Conservation (phyloP, 2,888 invertebrate genomes). For the Zootermopsis nevadensis region DNA sequence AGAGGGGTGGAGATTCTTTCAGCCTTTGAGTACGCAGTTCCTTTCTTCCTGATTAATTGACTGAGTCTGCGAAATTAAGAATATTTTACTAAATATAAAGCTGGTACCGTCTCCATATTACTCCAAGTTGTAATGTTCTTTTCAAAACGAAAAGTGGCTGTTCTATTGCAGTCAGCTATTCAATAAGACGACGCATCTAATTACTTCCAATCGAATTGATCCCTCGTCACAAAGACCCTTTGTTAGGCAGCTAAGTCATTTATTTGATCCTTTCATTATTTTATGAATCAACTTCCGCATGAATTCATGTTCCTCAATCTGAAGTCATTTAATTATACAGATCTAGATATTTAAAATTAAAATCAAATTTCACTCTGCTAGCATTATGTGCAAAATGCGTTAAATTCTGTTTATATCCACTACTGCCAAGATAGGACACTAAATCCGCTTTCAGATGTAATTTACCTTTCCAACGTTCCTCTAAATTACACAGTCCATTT, state of each 20-base stretch:
- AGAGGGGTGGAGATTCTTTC: not conserved
- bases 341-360: not conserved
- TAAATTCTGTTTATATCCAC: not conserved
- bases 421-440: not conserved
- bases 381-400: not conserved
- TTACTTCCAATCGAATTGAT: conserved; percentile 37
- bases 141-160: not conserved
- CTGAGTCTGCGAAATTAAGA: not conserved
- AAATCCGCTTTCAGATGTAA: not conserved
- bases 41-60: conserved; percentile 21
- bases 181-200: conserved; percentile 33
- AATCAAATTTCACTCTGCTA: not conserved
- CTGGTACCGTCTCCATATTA: not conserved
- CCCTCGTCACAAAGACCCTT: conserved; percentile 28
- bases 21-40: not conserved
- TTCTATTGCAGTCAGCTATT: conserved; percentile 37
- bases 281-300: conserved; percentile 18
- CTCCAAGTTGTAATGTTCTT: conserved; percentile 16
- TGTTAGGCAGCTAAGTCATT: conserved; percentile 13
- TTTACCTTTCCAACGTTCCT: conserved; percentile 1
- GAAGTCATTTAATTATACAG: conserved; percentile 11
- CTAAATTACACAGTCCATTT: conserved; percentile 6
- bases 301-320: not conserved
- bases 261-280: not conserved
- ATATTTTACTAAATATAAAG: conserved; percentile 15